phyloP scores from a whole-genome alignment of 2,888 invertebrate genomes.

The Luperina nickerlii region DNA sequence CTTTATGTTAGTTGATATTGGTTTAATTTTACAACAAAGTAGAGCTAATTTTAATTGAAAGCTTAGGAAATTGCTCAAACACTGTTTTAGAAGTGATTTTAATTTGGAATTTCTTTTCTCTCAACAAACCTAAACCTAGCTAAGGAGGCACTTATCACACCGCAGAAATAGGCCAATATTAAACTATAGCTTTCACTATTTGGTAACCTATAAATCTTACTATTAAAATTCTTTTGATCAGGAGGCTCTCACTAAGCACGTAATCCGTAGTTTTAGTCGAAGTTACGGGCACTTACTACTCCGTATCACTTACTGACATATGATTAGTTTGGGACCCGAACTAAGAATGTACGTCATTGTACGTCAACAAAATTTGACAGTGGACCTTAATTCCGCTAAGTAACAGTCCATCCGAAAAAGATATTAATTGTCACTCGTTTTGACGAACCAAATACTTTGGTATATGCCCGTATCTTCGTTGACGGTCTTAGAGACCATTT shows the following conservation, averaged over 20 bases:
- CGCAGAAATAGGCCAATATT: neutral
- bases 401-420: too few relatives aligned
- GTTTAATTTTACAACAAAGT: constrained; percentile 19
- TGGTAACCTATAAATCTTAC: neutral
- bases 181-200: neutral
- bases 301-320: too few relatives aligned
- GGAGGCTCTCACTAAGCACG: too few relatives aligned
- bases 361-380: too few relatives aligned
- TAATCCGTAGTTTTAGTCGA: too few relatives aligned
- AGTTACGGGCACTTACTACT: too few relatives aligned
- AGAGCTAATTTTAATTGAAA: constrained; percentile 3
- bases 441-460: too few relatives aligned
- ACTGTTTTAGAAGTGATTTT: neutral
- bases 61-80: neutral
- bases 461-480: too few relatives aligned
- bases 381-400: too few relatives aligned
- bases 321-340: too few relatives aligned
- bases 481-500: neutral
- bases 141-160: neutral
- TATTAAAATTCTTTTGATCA: neutral
- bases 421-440: too few relatives aligned
- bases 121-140: neutral
- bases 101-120: neutral
- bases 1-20: constrained; percentile 20
- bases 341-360: too few relatives aligned